These are phyloP conservation scores for Contarinia nasturtii DNA, from an alignment of 1,140 invertebrate species.

Conservation along the genomic window DNA sequence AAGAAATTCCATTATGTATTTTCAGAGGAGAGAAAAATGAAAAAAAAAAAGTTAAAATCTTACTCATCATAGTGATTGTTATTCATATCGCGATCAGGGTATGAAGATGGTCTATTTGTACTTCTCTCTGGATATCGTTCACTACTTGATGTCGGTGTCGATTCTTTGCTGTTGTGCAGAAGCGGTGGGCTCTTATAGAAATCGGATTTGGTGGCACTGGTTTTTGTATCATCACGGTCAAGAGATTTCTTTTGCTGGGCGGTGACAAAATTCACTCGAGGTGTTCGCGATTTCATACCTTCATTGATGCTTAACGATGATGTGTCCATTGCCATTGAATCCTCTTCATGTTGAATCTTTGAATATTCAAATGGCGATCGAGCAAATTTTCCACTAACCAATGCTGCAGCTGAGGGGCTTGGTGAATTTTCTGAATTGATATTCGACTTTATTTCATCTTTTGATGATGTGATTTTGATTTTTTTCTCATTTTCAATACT, in stretches of 20 bases:
- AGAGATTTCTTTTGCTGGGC: conserved; percentile 5
- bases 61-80: not conserved
- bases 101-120: not conserved
- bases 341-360: conserved; percentile 3
- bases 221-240: not conserved
- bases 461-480: not conserved
- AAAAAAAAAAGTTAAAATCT: not conserved
- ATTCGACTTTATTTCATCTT: not conserved
- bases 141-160: not conserved
- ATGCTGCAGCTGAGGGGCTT: conserved; percentile 3
- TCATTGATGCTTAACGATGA: conserved; percentile 5
- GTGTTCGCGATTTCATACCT: conserved; percentile 6
- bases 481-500: not conserved
- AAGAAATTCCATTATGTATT: too few species aligned
- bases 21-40: not conserved
- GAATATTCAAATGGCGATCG: not conserved
- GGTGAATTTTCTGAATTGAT: not conserved
- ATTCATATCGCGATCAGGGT: not conserved
- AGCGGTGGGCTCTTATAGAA: conserved; percentile 4
- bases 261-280: conserved; percentile 11
- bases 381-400: not conserved
- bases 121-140: not conserved
- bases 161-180: conserved; percentile 1
- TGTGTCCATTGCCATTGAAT: conserved; percentile 6
- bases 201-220: conserved; percentile 4